Base-by-base conservation (phyloP, 1,140 invertebrate species). In the Magallana ariakensis region DNA sequence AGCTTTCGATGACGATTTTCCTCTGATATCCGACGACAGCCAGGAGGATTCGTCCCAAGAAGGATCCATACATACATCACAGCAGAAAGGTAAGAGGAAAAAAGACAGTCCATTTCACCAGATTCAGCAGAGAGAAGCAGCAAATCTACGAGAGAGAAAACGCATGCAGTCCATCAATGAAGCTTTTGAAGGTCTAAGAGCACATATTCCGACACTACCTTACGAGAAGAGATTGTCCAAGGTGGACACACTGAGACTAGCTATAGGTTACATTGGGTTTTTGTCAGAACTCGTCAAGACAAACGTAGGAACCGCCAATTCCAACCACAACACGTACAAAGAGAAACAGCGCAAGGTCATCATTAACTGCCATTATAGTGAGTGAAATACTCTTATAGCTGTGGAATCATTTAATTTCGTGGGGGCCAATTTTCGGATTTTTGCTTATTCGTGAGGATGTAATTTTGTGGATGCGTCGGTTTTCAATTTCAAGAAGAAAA, bases 221-320 rank as follows among this genome's bases (percentile, higher is more conserved):
- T 90, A 88, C 1, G 92, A 94, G 11, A 89, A 91, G 80, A 90
- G 92, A 83, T 87, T 95, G 81, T 94, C 94, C 19, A 95, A 95
- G 93, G 95, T 98, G 53, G 98, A 99, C 94, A 99, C 98, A 0
- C 95, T 99, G 0, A 97, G 98, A 92, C 94, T 98, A 89, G 98
- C 98, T 6, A 99, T 99, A 87, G 97, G 97, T 53, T 99, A 99
- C 94, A 99, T 99, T 89, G 97, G 97, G 91, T 98, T 98, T 93
- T 95, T 99, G 0, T 97, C 97, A 54, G 98, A 98, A 13, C 62
- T 93, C n/a, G 90, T 94, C 8, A 85, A 92, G 80, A 16, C 80
- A 0, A 56, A 81, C 46, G 54, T 10, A 6, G 46, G 54, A 54
- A 56, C 33, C 46, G 33, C 46, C 11, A 81, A 81, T 19, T n/a